Evolutionary conservation across 1,140 invertebrate species (phyloP), one percentile per base, ranked within the genome.

Genomic region (Platorchestia sp.): DNA sequence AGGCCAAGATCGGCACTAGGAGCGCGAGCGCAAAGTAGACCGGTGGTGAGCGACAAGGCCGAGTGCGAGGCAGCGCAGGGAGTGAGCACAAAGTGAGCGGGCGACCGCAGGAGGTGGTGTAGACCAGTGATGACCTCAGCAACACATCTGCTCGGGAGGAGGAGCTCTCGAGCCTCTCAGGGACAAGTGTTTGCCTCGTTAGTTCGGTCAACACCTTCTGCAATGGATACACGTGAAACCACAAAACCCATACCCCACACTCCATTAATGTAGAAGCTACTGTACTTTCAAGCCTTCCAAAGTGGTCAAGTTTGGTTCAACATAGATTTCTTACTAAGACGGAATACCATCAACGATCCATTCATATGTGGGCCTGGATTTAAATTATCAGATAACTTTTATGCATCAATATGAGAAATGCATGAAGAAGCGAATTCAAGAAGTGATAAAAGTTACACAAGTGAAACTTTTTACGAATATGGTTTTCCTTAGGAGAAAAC

Each of bases 181-280:
- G 45, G 91, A 93, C 91, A 93, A 93, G 41, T 45, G 43, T 45
- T 45, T 93, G 44, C 91, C 91, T 45, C 91, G 91, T 45, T 45
- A 93, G 91, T 93, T 93, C 44, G 91, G 91, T 93, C 91, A 93
- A 93, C 91, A 93, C 91, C 95, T 96, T 96, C 96, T 96, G 96
- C 95, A 96, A 96, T 96, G 96, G 96, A 96, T 96, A 96, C 96
- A 96, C 95, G 96, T 96, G 96, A 96, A 96, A 96, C 95, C 96
- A 96, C 95, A 95, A 95, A 59, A 95, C 91, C 91, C 91, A 86
- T 93, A 93, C 95, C 95, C 47, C 95, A 42, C 95, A 75, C 44
- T 75, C 41, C 95, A 86, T 53, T 86, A 86, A 40, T 45, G 95
- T 53, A 44, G n/a, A n/a, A 45, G 7, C 7, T 43, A 40, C n/a